Evolutionary conservation across 2,797 vertebrate genomes (phyloP).

Genomic region (Alosa sapidissima): DNA sequence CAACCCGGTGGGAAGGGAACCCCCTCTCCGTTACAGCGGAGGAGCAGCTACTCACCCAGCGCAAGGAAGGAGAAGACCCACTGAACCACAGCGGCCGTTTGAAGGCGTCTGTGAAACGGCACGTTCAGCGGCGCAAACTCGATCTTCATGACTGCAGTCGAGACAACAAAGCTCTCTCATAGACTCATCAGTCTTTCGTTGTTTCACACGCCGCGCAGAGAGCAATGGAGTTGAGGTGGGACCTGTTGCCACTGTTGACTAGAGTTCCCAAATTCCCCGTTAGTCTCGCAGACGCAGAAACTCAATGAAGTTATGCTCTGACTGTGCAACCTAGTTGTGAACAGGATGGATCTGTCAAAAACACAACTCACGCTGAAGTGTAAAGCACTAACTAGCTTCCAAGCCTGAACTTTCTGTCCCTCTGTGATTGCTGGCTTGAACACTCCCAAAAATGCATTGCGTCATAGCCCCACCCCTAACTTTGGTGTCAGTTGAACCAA

Average conservation of each 20-base stretch:
- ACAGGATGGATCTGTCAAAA: not conserved
- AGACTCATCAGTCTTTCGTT: not conserved
- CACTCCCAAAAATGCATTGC: not conserved
- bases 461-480: not conserved
- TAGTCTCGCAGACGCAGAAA: not conserved
- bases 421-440: not conserved
- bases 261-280: not conserved
- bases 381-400: not conserved
- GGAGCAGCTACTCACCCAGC: constrained; percentile 59
- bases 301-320: not conserved
- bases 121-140: constrained; percentile 74
- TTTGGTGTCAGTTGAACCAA: constrained; percentile 4
- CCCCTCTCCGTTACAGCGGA: not conserved
- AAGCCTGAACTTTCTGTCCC: not conserved
- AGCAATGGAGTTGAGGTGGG: not conserved
- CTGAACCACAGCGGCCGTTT: constrained; percentile 72
- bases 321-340: too few species aligned
- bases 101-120: constrained; percentile 58
- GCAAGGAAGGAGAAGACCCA: constrained; percentile 77
- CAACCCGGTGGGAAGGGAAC: not conserved
- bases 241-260: not conserved
- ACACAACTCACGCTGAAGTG: not conserved
- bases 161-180: not conserved
- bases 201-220: not conserved
- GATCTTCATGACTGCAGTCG: constrained; percentile 63